A percentile compares a stretch with the other conserved stretches of the same genome.
Conservation (phyloP, 1,140 invertebrate species). For the Metaphire vulgaris region DNA sequence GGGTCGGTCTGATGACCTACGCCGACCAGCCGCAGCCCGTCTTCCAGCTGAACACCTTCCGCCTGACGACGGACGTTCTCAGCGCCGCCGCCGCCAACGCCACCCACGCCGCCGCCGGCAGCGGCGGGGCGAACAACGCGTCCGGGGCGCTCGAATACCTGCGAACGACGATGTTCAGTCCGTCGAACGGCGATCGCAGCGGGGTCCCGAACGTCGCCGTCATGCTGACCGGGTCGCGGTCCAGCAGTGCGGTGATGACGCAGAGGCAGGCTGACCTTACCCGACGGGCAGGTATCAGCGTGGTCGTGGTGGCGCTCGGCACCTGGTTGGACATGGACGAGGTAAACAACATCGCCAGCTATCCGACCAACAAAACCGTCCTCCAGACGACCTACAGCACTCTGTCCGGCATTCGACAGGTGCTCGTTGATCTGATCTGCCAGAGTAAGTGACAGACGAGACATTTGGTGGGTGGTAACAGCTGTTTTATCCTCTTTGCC, state of each 20-base stretch:
- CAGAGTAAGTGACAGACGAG: too few species aligned
- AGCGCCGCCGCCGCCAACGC: neutral
- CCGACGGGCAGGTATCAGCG: neutral
- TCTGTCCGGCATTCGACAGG: neutral
- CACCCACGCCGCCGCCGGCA: neutral
- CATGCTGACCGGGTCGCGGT: neutral
- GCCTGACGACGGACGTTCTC: neutral
- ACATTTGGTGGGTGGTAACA: too few species aligned
- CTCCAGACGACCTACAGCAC: neutral
- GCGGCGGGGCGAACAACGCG: neutral
- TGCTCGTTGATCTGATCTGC: neutral
- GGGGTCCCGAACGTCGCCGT: neutral
- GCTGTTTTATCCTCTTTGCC: too few species aligned
- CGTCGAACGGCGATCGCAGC: neutral
- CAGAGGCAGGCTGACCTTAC: neutral
- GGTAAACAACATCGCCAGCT: neutral
- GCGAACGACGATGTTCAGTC: neutral
- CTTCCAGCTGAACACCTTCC: constrained; percentile 24
- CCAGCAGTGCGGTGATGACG: neutral
- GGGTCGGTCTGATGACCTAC: constrained; percentile 22
- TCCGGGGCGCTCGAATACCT: neutral
- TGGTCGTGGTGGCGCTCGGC: neutral
- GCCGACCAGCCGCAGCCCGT: constrained; percentile 5
- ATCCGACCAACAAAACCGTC: neutral
- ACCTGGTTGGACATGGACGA: neutral